Percentiles rank a stretch among this genome's conserved stretches.
These are phyloP conservation scores for Halcyon chelicuti DNA, from an alignment of 2,797 vertebrate species.

Conservation along the genomic window DNA sequence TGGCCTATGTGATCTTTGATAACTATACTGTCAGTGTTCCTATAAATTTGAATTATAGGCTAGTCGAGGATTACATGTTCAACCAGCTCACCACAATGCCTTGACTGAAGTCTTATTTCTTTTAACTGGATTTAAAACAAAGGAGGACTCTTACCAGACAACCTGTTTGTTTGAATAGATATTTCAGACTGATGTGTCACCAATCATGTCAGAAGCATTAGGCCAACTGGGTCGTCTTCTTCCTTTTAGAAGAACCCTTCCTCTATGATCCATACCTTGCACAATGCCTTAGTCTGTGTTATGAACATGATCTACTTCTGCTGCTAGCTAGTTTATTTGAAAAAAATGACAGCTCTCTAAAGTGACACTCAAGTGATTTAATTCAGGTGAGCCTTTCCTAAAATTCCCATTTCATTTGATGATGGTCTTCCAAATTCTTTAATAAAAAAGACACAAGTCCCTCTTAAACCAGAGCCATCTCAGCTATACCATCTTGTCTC, in stretches of 20 bases:
- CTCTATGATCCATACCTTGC: neutral
- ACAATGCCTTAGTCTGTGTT: neutral
- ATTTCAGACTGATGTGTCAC: neutral
- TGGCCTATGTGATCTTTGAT: neutral
- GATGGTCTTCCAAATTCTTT: neutral
- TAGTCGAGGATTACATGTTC: neutral
- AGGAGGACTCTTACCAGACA: neutral
- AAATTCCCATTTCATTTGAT: neutral
- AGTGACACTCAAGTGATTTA: neutral
- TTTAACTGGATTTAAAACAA: neutral
- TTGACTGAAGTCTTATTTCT: neutral
- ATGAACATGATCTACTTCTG: neutral
- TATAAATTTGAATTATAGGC: neutral
- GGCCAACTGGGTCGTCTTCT: neutral
- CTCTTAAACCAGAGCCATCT: neutral
- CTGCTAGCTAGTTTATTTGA: neutral
- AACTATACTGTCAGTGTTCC: neutral
- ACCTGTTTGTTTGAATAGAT: neutral
- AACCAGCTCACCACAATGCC: neutral
- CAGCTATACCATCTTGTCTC: accelerated
- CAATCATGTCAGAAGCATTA: neutral
- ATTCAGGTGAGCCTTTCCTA: neutral
- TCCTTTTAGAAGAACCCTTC: neutral
- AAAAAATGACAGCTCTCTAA: neutral
- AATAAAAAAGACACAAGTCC: neutral